Evolutionary conservation across 2,113 vertebrate species (phyloP), one percentile per base, ranked within the genome.

Genomic region (Spilogale gracilis): DNA sequence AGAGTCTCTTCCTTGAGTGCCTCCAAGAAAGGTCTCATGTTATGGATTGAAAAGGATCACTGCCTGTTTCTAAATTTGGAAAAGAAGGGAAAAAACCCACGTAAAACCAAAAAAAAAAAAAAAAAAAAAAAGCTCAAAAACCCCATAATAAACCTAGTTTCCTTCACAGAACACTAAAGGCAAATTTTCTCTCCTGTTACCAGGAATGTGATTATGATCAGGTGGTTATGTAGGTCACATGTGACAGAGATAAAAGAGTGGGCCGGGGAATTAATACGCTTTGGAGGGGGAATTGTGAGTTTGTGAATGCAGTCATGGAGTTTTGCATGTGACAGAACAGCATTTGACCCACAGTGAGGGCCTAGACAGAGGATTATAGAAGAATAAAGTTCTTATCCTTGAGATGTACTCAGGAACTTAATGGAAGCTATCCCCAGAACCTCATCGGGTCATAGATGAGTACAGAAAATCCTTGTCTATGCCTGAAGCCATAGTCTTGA

Each of bases 201-300:
- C 48, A 69, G 54, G 84, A 96, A 97, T 78, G 69, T 50, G 30
- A 60, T 84, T 91, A 67, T 94, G 30, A 90, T 92, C 48, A 83
- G 30, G 27, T 97, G 50, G 25, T 73, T 96, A 89, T 96, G 90
- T 96, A 78, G 81, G 54, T 86, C 86, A 94, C 74, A 74, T 76
- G 45, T 78, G 79, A 79, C 94, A 86, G 23, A 92, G 45, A 94
- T 43, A 10, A 95, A 96, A 89, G 50, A 58, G 11, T 18, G 69
- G 65, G n/a, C 30, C 65, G 67, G 17, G 43, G 3, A 93, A 69
- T 69, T 94, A 91, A 90, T 81, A 43, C 6, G 38, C 3, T 14
- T 65, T 79, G 60, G 52, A 81, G 63, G 18, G 16, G 65, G 79
- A 95, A 96, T 0, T 67, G 38, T 67, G 18, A 94, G 52, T 56